phyloP scores from a whole-genome alignment of 1,140 invertebrate genomes.

The Bilobella aurantiaca region DNA sequence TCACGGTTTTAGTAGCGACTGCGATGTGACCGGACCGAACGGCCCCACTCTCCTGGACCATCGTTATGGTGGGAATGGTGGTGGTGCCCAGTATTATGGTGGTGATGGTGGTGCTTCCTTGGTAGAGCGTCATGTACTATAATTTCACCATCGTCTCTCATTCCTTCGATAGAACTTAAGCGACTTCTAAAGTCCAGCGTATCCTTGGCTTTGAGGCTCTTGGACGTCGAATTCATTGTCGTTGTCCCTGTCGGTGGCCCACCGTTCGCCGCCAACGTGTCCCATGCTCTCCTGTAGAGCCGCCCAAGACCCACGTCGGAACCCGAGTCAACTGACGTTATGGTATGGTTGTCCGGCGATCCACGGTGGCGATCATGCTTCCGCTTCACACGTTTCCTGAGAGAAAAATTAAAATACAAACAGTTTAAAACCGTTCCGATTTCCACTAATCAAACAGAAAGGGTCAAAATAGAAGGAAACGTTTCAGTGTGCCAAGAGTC shows the following conservation, averaged over 20 bases:
- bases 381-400: constrained; percentile 57
- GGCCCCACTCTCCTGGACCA: constrained; percentile 24
- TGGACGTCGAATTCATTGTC: constrained; percentile 29
- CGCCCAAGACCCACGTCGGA: constrained; percentile 33
- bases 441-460: too few species aligned
- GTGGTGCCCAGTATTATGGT: constrained; percentile 51
- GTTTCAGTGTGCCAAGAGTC: neutral
- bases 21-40: constrained; percentile 36
- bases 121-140: constrained; percentile 56
- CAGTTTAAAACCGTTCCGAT: neutral
- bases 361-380: constrained; percentile 72
- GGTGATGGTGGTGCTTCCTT: constrained; percentile 61
- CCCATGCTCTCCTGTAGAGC: constrained; percentile 33
- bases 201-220: constrained; percentile 36
- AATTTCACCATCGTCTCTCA: constrained; percentile 67
- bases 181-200: constrained; percentile 33
- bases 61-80: constrained; percentile 29
- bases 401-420: constrained; percentile 5
- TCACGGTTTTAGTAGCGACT: constrained; percentile 29
- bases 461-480: neutral
- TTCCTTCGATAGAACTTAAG: constrained; percentile 50
- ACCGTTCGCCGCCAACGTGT: constrained; percentile 32
- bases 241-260: constrained; percentile 30
- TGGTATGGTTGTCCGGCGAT: constrained; percentile 76
- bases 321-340: constrained; percentile 69